Percentiles rank a stretch among this genome's conserved stretches.
Evolutionary conservation across 2,888 invertebrate species (phyloP).

Genomic region (Mongoloraphidia duomilia): DNA sequence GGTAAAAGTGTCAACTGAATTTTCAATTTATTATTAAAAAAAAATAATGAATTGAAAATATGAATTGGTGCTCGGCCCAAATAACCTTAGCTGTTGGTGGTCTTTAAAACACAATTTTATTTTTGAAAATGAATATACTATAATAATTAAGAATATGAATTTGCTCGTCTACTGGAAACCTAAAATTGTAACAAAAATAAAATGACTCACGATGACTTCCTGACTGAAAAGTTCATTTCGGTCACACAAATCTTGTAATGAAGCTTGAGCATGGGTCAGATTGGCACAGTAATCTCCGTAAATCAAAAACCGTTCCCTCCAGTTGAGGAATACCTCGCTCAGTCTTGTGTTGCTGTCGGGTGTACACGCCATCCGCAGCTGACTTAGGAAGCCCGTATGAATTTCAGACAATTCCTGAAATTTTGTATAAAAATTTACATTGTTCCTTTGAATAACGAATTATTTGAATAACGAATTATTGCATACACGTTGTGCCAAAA

Average conservation of each 20-base stretch:
- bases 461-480: too few relatives aligned
- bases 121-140: too few relatives aligned
- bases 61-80: too few relatives aligned
- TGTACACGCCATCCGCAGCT: constrained; percentile 58
- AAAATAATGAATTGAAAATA: too few relatives aligned
- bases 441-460: constrained; percentile 1
- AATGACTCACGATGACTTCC: constrained; percentile 46
- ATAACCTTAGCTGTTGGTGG: too few relatives aligned
- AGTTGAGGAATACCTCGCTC: constrained; percentile 78
- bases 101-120: too few relatives aligned
- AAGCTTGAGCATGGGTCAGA: constrained; percentile 74
- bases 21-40: too few relatives aligned
- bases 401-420: constrained; percentile 69
- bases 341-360: constrained; percentile 44
- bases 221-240: constrained; percentile 49
- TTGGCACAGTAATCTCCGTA: constrained; percentile 96
- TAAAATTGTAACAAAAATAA: neutral
- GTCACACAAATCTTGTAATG: constrained; percentile 61
- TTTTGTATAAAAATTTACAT: constrained; percentile 5
- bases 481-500: too few relatives aligned
- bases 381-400: constrained; percentile 70
- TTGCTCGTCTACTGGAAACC: too few relatives aligned
- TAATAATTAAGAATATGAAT: too few relatives aligned
- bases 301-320: constrained; percentile 78
- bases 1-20: too few relatives aligned